These are phyloP conservation scores for Enhydra lutris DNA, from an alignment of 2,113 vertebrate genomes.

Conservation along the genomic window DNA sequence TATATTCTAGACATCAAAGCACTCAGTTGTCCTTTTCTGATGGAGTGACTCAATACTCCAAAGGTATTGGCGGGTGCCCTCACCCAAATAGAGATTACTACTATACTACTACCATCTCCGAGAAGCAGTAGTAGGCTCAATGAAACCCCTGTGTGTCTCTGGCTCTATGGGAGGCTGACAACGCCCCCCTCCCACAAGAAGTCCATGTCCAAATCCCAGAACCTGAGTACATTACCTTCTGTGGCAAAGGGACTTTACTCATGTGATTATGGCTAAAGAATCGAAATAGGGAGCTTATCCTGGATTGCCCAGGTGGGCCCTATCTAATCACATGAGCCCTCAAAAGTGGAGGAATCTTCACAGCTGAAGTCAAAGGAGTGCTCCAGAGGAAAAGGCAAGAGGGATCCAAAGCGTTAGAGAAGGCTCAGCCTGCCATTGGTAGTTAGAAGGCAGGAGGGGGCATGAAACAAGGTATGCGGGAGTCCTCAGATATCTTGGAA, in stretches of 20 bases:
- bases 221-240: not conserved
- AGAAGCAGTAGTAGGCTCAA: not conserved
- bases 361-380: not conserved
- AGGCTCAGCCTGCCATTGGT: not conserved
- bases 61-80: not conserved
- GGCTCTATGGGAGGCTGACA: not conserved
- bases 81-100: not conserved
- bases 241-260: not conserved
- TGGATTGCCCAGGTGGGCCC: not conserved
- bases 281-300: not conserved
- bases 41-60: not conserved
- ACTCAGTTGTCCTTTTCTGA: not conserved
- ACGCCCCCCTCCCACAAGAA: fast-evolving
- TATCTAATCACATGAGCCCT: not conserved
- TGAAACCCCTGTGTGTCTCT: not conserved
- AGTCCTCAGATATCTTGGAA: not conserved
- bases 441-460: not conserved
- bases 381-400: not conserved
- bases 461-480: fast-evolving
- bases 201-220: not conserved
- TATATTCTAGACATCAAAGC: not conserved
- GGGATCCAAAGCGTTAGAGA: not conserved
- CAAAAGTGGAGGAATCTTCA: not conserved
- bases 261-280: not conserved
- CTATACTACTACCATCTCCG: not conserved